Conservation (phyloP, 2,797 vertebrate genomes). For the Semaprochilodus insignis region DNA sequence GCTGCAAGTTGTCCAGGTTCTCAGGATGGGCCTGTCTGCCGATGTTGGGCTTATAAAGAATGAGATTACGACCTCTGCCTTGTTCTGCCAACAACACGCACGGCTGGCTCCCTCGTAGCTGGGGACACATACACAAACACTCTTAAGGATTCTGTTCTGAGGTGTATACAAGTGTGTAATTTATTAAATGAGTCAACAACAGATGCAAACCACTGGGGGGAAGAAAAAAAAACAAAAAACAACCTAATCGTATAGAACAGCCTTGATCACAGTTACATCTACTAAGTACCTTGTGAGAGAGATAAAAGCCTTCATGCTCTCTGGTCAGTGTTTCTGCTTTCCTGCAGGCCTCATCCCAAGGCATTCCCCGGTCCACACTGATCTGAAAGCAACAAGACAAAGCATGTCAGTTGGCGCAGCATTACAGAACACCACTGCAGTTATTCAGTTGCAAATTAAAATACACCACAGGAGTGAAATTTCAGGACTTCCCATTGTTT, state of each 20-base stretch:
- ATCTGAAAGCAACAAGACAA: slow-evolving; percentile 78
- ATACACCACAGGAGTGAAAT: neutral
- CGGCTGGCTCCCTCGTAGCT: slow-evolving; percentile 88
- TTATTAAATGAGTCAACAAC: neutral
- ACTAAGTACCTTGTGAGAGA: slow-evolving; percentile 87
- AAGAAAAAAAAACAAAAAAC: neutral
- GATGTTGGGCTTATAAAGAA: slow-evolving; percentile 95
- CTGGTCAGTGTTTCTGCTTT: slow-evolving; percentile 83
- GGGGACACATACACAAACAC: slow-evolving; percentile 26
- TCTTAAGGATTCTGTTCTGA: neutral
- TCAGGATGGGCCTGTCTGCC: slow-evolving; percentile 93
- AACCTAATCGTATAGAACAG: neutral
- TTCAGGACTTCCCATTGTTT: neutral
- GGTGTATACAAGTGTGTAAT: neutral
- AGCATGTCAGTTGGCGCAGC: neutral
- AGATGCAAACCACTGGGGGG: neutral
- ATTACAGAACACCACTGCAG: too few species aligned
- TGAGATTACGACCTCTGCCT: slow-evolving; percentile 86
- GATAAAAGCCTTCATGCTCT: slow-evolving; percentile 90
- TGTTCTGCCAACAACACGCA: slow-evolving; percentile 94
- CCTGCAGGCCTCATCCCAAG: slow-evolving; percentile 89
- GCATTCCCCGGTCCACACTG: slow-evolving; percentile 96
- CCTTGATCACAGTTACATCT: neutral
- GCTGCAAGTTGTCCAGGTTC: slow-evolving; percentile 88
- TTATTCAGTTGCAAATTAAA: too few species aligned